These are phyloP conservation scores for Lepidurus packardi DNA, from an alignment of 1,140 invertebrate species.

Conservation along the genomic window DNA sequence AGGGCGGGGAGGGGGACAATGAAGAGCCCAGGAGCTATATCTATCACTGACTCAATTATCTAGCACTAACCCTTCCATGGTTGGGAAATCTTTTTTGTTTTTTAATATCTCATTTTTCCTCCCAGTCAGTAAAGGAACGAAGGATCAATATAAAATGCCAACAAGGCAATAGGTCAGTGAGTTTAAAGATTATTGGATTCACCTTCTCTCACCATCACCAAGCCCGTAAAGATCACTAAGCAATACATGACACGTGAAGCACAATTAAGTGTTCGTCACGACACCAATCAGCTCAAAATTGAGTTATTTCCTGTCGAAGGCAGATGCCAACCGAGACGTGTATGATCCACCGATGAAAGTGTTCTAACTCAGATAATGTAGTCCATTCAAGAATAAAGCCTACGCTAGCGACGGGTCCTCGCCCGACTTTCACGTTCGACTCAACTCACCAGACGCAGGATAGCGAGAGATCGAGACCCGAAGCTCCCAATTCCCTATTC, in stretches of 20 bases:
- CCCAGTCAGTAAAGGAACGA: background rate
- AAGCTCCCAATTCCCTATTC: background rate
- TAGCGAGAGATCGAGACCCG: background rate
- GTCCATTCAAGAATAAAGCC: background rate
- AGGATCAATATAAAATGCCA: conserved; percentile 1
- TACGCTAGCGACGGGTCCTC: background rate
- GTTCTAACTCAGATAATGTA: background rate
- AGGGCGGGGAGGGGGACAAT: background rate
- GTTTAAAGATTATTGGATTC: background rate
- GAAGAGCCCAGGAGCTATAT: no score
- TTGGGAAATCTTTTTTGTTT: no score
- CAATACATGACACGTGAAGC: background rate
- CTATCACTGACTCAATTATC: no score
- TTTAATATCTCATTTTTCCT: background rate
- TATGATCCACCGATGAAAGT: background rate
- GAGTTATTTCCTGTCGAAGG: background rate
- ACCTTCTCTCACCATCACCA: conserved; percentile 14
- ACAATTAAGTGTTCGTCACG: background rate
- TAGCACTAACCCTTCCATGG: no score
- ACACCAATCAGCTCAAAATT: background rate
- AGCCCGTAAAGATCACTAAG: background rate
- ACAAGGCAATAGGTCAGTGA: background rate
- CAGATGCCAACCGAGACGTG: background rate
- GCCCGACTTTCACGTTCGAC: background rate
- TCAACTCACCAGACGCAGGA: background rate